phyloP scores from a whole-genome alignment of 2,888 invertebrate genomes.

The Andricus curvator region DNA sequence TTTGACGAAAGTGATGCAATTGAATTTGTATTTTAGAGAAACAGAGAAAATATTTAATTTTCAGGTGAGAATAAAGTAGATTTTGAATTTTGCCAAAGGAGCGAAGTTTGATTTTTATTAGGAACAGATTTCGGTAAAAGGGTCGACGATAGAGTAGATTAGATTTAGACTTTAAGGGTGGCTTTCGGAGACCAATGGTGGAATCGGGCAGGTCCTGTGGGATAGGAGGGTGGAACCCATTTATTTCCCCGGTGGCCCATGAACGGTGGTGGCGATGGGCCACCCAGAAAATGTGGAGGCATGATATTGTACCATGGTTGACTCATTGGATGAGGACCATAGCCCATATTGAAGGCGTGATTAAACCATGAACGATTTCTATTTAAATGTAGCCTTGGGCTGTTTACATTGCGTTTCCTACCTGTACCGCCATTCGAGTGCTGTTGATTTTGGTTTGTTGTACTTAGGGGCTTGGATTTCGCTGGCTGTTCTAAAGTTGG shows the following conservation, averaged over 20 bases:
- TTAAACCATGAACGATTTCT: constrained; percentile 75
- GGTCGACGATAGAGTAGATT: constrained; percentile 52
- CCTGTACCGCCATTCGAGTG: constrained; percentile 58
- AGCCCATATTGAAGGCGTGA: constrained; percentile 73
- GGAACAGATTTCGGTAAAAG: constrained; percentile 61
- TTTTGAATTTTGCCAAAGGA: neutral
- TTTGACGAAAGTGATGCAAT: neutral
- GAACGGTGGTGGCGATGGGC: constrained; percentile 74
- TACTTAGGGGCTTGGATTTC: constrained; percentile 70
- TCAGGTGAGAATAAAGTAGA: neutral
- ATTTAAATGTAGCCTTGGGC: constrained; percentile 70
- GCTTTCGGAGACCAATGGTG: constrained; percentile 75
- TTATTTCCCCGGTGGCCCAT: constrained; percentile 71
- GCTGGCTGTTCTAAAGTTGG: constrained; percentile 62
- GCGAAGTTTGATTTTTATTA: constrained; percentile 38
- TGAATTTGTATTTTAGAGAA: neutral
- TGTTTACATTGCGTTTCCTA: constrained; percentile 73
- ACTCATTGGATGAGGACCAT: constrained; percentile 72
- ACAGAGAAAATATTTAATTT: neutral
- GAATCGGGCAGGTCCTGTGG: constrained; percentile 73
- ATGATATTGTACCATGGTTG: constrained; percentile 74
- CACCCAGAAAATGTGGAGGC: constrained; percentile 73
- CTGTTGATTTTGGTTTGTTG: constrained; percentile 66
- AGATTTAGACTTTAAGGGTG: constrained; percentile 74
- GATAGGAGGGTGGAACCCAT: constrained; percentile 72